phyloP scores from a whole-genome alignment of 2,888 invertebrate species.

The Blera fallax region DNA sequence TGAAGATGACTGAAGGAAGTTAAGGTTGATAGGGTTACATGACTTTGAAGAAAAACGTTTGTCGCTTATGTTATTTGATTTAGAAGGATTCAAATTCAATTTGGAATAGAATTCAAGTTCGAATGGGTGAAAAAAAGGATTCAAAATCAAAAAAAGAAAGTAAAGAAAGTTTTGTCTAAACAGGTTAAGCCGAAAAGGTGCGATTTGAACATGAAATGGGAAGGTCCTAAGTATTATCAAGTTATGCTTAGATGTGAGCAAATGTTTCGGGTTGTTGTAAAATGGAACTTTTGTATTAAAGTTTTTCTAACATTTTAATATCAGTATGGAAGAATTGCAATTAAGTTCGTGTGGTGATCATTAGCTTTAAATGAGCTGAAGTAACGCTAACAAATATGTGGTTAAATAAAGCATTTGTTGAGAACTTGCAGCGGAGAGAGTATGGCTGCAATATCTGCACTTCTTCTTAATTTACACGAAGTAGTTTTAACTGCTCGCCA shows the following conservation, averaged over 20 bases:
- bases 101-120: slow-evolving; percentile 1
- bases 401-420: no score
- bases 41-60: neutral
- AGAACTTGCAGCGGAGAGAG: no score
- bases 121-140: neutral
- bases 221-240: neutral
- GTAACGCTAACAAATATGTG: no score
- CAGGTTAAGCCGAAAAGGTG: slow-evolving; percentile 4
- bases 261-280: neutral
- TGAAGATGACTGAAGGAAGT: neutral
- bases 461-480: no score
- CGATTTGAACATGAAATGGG: neutral
- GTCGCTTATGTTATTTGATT: slow-evolving; percentile 8
- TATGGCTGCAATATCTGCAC: no score
- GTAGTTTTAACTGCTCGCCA: no score
- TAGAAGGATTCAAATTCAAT: slow-evolving; percentile 26
- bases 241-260: neutral
- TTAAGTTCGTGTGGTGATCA: no score
- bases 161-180: neutral
- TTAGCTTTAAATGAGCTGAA: no score
- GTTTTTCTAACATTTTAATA: no score
- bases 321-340: no score
- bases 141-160: neutral
- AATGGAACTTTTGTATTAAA: no score
- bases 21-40: neutral